A percentile compares a stretch with the other conserved stretches of the same genome.
phyloP scores from a whole-genome alignment of 2,113 vertebrate species.

The Prolemur simus region DNA sequence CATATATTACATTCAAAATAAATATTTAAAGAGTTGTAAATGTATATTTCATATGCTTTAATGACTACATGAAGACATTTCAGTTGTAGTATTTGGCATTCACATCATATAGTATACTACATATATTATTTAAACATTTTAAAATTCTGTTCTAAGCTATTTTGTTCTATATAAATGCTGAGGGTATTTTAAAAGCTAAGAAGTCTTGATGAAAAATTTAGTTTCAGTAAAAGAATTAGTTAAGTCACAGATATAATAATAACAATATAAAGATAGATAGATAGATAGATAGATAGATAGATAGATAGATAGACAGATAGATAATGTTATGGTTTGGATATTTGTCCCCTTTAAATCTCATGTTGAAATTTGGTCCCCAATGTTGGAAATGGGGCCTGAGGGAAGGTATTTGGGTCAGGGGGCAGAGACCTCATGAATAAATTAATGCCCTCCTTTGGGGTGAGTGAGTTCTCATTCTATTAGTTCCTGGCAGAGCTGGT shows the following conservation, averaged over 20 bases:
- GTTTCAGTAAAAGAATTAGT: not conserved
- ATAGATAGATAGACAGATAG: not conserved
- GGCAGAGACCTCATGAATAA: not conserved
- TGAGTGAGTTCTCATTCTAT: not conserved
- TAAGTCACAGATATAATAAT: not conserved
- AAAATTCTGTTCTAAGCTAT: conserved; percentile 19
- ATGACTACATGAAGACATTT: conserved; percentile 45
- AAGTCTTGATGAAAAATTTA: not conserved
- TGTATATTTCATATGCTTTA: conserved; percentile 62
- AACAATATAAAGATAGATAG: not conserved
- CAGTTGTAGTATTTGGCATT: conserved; percentile 29
- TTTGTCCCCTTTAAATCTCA: not conserved
- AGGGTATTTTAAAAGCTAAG: not conserved
- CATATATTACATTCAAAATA: conserved; percentile 45
- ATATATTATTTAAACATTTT: conserved; percentile 59
- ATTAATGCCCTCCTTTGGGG: not conserved
- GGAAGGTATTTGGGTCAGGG: not conserved
- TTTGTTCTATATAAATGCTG: not conserved
- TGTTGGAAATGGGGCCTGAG: not conserved
- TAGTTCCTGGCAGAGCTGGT: not conserved
- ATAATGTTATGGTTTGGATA: not conserved
- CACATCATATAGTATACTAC: not conserved
- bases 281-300: not conserved
- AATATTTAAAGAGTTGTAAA: conserved; percentile 49
- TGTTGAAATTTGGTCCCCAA: not conserved